Evolutionary conservation across 2,113 vertebrate genomes (phyloP).

Genomic region (Cavia aperea): DNA sequence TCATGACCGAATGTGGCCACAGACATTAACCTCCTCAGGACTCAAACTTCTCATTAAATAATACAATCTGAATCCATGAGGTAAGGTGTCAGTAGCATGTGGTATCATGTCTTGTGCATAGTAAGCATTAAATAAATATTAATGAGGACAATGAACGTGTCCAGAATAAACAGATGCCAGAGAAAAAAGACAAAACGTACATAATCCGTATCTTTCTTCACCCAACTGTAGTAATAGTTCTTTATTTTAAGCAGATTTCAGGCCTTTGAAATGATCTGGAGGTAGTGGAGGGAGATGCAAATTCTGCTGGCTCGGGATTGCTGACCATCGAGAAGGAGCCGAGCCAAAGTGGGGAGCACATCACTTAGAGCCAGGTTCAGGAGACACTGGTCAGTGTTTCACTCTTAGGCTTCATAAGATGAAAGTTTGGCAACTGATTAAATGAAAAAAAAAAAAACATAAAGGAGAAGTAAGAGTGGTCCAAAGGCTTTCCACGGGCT

Average conservation of each 20-base stretch:
- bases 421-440: not conserved
- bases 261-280: not conserved
- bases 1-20: not conserved
- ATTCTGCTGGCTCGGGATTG: no score
- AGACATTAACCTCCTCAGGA: not conserved
- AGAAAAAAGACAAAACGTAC: not conserved
- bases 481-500: not conserved
- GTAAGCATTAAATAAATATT: not conserved
- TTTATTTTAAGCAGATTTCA: not conserved
- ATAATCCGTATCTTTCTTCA: not conserved
- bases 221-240: not conserved
- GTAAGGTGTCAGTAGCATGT: not conserved
- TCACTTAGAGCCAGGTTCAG: not conserved
- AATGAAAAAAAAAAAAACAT: not conserved
- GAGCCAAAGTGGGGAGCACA: not conserved
- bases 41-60: not conserved
- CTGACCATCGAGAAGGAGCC: rapidly evolving
- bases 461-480: not conserved
- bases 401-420: not conserved
- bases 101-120: not conserved
- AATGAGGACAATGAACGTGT: not conserved
- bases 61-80: not conserved
- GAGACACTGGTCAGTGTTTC: not conserved
- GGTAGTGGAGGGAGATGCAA: not conserved
- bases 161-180: not conserved